A percentile compares a stretch with the other conserved stretches of the same genome.
These are phyloP conservation scores for Orthosia gothica DNA, from an alignment of 2,888 invertebrate species.

Conservation along the genomic window DNA sequence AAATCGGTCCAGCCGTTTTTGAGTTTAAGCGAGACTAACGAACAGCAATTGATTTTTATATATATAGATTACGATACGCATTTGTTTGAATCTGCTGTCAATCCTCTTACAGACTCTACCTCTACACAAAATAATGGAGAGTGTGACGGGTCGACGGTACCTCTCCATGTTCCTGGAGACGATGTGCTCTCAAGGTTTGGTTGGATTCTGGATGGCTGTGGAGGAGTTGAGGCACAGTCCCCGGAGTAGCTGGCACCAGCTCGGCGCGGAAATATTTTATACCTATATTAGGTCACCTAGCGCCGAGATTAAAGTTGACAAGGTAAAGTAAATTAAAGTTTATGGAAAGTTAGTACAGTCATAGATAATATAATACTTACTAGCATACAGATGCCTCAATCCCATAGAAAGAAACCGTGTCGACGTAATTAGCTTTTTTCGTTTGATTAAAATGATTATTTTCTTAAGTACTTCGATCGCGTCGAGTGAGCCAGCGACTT, in stretches of 20 bases:
- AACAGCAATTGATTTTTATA: no score
- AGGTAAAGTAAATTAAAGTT: conserved; percentile 80
- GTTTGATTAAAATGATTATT: no score
- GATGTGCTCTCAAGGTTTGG: conserved; percentile 95
- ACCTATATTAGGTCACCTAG: conserved; percentile 96
- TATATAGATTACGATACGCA: no score
- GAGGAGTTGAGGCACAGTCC: conserved; percentile 96
- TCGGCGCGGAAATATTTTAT: conserved; percentile 98
- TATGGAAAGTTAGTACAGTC: no score
- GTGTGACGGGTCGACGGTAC: conserved; percentile 95
- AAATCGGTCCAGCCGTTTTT: no score
- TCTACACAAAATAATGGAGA: conserved; percentile 94
- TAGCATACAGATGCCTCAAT: no score
- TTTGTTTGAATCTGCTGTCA: not conserved
- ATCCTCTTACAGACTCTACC: conserved; percentile 92
- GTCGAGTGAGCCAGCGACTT: no score
- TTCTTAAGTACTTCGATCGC: no score
- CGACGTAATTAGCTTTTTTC: no score
- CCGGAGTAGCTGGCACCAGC: conserved; percentile 95
- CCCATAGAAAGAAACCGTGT: no score
- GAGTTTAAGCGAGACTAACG: no score
- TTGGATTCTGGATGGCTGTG: conserved; percentile 97
- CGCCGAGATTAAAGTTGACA: conserved; percentile 96
- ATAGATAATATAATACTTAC: no score
- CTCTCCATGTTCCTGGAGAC: conserved; percentile 96